These are phyloP conservation scores for Marronus borbonicus DNA, from an alignment of 2,888 invertebrate genomes.

Conservation along the genomic window DNA sequence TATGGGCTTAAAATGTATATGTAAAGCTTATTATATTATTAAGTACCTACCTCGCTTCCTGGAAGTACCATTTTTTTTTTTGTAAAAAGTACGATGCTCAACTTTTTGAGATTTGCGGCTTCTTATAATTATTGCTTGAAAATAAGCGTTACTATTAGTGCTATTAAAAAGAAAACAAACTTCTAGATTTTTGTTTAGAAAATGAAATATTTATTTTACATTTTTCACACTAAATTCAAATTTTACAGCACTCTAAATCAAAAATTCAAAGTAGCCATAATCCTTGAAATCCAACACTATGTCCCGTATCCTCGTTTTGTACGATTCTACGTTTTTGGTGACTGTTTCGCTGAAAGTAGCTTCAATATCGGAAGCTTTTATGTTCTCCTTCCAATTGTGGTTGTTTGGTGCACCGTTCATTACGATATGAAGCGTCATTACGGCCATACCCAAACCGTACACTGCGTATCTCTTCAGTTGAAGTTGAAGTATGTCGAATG, in stretches of 20 bases:
- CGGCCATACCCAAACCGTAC: conserved; percentile 59
- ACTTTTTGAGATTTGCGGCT: too few relatives aligned
- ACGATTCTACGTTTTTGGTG: conserved; percentile 53
- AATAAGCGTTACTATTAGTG: too few relatives aligned
- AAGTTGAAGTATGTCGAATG: conserved; percentile 59
- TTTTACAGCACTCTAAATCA: conserved; percentile 37
- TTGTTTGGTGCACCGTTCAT: conserved; percentile 57
- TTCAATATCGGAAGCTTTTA: conserved; percentile 44
- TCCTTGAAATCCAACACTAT: conserved; percentile 53
- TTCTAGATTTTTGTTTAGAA: neutral
- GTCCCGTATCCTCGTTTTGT: conserved; percentile 54
- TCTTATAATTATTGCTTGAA: too few relatives aligned
- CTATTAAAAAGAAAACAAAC: too few relatives aligned
- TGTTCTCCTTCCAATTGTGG: conserved; percentile 54
- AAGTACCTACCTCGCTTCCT: too few relatives aligned
- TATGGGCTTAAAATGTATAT: too few relatives aligned
- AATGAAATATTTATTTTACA: conserved; percentile 1
- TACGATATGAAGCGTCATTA: conserved; percentile 60
- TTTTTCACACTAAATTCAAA: neutral
- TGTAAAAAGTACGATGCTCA: too few relatives aligned
- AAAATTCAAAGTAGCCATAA: conserved; percentile 53
- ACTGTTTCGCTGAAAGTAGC: conserved; percentile 52
- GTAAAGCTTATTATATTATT: too few relatives aligned
- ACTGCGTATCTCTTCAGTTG: conserved; percentile 61
- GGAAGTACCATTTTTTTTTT: too few relatives aligned